A percentile compares a stretch with the other conserved stretches of the same genome.
Conservation (phyloP, 2,113 vertebrate species). For the Spizaetus ornatus region DNA sequence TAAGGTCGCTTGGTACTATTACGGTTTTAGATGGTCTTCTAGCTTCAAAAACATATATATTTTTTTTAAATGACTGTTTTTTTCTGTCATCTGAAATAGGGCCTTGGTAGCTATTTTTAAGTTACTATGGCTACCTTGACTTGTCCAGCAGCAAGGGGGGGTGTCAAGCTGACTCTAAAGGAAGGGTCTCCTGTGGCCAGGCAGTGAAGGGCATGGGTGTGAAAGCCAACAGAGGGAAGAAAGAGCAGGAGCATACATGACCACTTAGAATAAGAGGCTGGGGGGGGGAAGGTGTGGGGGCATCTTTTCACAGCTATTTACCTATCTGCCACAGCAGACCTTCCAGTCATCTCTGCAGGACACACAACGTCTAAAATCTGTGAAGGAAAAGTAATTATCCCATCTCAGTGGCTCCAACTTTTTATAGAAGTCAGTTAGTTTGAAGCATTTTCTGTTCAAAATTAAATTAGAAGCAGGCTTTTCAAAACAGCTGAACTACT, state of each 20-base stretch:
- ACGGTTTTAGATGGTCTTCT: not conserved
- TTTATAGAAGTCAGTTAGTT: not conserved
- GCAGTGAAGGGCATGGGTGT: not conserved
- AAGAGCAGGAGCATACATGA: not conserved
- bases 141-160: not conserved
- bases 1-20: not conserved
- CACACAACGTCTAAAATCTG: not conserved
- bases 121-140: not conserved
- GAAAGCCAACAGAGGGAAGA: not conserved
- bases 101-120: not conserved
- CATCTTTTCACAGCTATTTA: not conserved
- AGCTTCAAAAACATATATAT: not conserved
- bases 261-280: not conserved
- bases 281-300: not conserved
- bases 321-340: not conserved
- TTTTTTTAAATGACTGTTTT: not conserved
- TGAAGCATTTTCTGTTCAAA: slow-evolving; percentile 8
- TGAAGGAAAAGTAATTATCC: slow-evolving; percentile 10
- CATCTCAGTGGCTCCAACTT: not conserved
- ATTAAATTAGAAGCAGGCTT: slow-evolving; percentile 20
- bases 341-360: not conserved
- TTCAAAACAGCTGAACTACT: slow-evolving; percentile 7
- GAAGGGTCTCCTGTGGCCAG: not conserved
- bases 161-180: not conserved
- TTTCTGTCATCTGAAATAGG: not conserved